Percentiles rank a stretch among this genome's conserved stretches.
Conservation (phyloP, 2,113 vertebrate genomes). For the Gambusia holbrooki region DNA sequence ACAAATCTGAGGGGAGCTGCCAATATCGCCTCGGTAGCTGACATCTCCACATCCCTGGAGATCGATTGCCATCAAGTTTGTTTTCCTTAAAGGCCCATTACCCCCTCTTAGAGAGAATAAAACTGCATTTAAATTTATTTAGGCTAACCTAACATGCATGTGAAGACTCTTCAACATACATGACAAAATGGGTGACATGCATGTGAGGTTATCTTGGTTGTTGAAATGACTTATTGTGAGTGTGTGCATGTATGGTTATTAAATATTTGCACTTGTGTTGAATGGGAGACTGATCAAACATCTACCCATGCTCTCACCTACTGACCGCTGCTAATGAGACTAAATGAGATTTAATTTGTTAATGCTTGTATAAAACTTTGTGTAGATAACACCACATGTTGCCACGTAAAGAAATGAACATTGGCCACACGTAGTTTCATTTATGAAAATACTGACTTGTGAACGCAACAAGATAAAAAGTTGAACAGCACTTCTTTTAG, state of each 20-base stretch:
- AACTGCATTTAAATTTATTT: conserved; percentile 4
- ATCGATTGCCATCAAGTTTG: conserved; percentile 20
- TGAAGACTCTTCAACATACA: too few relatives aligned
- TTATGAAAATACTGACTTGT: background rate
- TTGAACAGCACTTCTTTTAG: background rate
- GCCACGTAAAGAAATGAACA: background rate
- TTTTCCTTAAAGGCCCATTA: conserved; percentile 20
- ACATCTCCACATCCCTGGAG: conserved; percentile 9
- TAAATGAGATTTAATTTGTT: background rate
- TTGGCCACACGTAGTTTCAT: background rate
- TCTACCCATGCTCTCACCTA: too few relatives aligned
- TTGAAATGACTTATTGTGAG: background rate
- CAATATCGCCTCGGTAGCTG: conserved; percentile 2
- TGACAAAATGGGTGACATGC: background rate
- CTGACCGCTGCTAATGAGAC: too few relatives aligned
- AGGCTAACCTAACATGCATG: background rate
- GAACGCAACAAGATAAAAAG: background rate
- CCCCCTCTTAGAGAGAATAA: background rate
- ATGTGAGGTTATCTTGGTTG: background rate
- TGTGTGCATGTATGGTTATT: background rate
- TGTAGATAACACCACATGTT: background rate
- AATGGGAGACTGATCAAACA: too few relatives aligned
- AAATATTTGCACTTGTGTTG: background rate
- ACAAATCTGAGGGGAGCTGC: conserved; percentile 21
- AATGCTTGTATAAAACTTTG: background rate